phyloP scores from a whole-genome alignment of 2,113 vertebrate genomes.

The Aramus guarauna region DNA sequence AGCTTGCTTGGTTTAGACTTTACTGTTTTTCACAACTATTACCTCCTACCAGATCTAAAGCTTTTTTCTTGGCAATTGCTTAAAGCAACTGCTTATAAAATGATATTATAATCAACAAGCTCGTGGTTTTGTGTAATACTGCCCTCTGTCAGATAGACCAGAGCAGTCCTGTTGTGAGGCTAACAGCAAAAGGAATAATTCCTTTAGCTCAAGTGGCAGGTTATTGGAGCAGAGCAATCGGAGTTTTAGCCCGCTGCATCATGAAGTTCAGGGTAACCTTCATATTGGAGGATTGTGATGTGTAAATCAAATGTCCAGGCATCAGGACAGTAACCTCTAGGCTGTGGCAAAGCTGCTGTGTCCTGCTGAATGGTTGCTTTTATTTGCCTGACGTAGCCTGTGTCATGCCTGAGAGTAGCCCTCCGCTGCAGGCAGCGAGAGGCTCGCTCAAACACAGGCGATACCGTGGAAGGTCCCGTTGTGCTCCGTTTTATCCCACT shows the following conservation, averaged over 20 bases:
- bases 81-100: conserved; percentile 5
- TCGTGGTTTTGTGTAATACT: conserved; percentile 10
- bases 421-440: not conserved
- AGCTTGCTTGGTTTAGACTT: not conserved
- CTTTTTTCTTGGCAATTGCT: not conserved
- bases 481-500: not conserved
- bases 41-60: not conserved
- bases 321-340: not conserved
- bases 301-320: not conserved
- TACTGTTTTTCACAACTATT: not conserved
- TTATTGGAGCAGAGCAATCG: not conserved
- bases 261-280: not conserved
- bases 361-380: not conserved
- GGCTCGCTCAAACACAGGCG: not conserved
- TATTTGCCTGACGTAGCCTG: not conserved
- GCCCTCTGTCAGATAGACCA: conserved; percentile 38
- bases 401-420: not conserved
- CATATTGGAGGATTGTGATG: not conserved
- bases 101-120: not conserved
- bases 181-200: not conserved
- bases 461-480: not conserved
- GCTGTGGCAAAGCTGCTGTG: not conserved
- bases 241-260: not conserved
- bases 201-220: not conserved
- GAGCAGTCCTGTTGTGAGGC: not conserved